Evolutionary conservation across 2,113 vertebrate species (phyloP).

Genomic region (Pimephales promelas): DNA sequence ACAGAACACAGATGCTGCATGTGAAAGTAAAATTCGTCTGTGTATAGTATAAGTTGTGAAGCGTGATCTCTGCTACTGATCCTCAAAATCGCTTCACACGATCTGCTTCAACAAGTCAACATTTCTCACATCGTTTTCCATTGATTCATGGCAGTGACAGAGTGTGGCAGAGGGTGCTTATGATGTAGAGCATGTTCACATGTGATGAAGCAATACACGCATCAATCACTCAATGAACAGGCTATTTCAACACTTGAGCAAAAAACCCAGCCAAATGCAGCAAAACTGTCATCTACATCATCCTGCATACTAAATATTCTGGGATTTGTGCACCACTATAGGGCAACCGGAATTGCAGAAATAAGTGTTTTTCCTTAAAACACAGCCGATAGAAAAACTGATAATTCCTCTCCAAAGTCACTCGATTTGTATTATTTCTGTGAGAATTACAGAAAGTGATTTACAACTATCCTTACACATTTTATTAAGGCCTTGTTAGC

Average conservation of each 20-base stretch:
- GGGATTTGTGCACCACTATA: background rate
- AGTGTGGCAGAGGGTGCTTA: background rate
- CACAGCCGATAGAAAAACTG: background rate
- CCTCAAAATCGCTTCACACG: background rate
- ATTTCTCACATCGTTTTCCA: conserved; percentile 12
- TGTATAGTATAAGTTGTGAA: background rate
- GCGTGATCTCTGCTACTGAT: conserved; percentile 1
- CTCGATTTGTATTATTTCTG: background rate
- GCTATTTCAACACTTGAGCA: conserved; percentile 11
- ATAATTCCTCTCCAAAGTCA: background rate
- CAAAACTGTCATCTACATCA: background rate
- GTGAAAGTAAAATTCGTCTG: background rate
- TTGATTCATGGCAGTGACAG: conserved; percentile 9
- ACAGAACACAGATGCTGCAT: conserved; percentile 13
- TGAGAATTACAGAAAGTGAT: background rate
- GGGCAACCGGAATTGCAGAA: background rate
- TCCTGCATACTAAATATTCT: background rate
- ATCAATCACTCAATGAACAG: conserved; percentile 34
- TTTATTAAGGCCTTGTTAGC: background rate
- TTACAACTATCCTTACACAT: background rate
- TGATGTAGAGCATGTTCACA: conserved; percentile 8
- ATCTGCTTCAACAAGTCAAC: background rate
- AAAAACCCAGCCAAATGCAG: background rate
- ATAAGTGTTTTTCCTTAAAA: background rate
- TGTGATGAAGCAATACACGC: conserved; percentile 19